Base-by-base conservation (phyloP, 1,140 invertebrate genomes). In the Paraescarpia echinospica region DNA sequence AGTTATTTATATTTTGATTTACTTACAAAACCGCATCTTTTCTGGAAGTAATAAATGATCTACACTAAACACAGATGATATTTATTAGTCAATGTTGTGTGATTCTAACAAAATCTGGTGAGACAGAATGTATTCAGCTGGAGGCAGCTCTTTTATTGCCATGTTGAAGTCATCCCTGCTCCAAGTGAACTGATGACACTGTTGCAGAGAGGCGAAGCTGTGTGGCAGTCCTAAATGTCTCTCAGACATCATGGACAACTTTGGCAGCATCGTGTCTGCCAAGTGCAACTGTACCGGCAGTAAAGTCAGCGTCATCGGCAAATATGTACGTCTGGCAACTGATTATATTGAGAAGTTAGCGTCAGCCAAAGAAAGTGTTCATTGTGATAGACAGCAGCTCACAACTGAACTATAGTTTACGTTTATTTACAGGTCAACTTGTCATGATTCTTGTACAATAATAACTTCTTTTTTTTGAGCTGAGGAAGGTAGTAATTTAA, bases 181-280 rank as follows among this genome's bases (percentile, higher is more conserved):
- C 59, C 59, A 77, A 27, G 2, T 77, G 4, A 77, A 77, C 8
- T 31, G 2, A 77, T 77, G 12, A 77, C 59, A 27, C 22, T 18
- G 27, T 94, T 94, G 94, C 94, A 96, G 96, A 94, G 97, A 97
- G 94, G 96, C 97, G 5, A 97, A 97, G 94, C 94, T 96, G 41
- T 96, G 96, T 91, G 95, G 96, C 92, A 96, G 96, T 92, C 96
- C 97, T 34, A 97, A 97, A 94, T 96, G 97, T 94, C 93, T 98
- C 91, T 95, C 95, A 59, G 97, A 97, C 90, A 94, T 96, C 51
- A 96, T 97, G 88, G 95, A 96, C 18, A 98, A 99, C 95, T 99
- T 99, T 96, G 98, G 98, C 1, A 98, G 98, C 96, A 97, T 99
- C 22, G 98, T 98, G 92, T 97, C 97, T 94, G 98, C 98, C 0